Evolutionary conservation across 1,140 invertebrate species (phyloP), one percentile per base, ranked within the genome.

Genomic region (Drosophila littoralis): DNA sequence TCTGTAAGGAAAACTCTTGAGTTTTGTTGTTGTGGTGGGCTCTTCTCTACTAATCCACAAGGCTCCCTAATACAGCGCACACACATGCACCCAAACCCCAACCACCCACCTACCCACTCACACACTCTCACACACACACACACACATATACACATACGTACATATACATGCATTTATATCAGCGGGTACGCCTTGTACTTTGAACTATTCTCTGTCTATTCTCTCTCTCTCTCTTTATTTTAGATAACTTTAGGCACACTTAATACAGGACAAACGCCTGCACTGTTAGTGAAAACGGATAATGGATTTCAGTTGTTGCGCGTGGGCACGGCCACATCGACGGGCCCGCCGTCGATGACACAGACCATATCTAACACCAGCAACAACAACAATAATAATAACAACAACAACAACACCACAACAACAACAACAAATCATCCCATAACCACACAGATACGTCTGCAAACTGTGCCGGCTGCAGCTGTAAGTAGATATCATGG

Each of bases 271-370:
- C 96, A 96, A 93, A 97, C 95, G 92, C 86, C 91, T 77, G 96
- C 97, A 93, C 94, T 98, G 85, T 94, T 98, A 78, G 93, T 99
- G 88, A 98, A 98, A 94, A 98, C 97, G 91, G 98, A 99, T 94
- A 98, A 97, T 94, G 98, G 98, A 76, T 97, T 96, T 93, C 97
- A 98, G 93, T 94, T 98, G 82, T 93, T 99, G 75, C 95, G 97
- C 92, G 96, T 98, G 76, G 96, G 96, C 68, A 96, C 96, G 50
- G 94, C 95, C 70, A 94, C 95, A 75, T 93, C 93, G 40, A 93
- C 94, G 77, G 93, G 93, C 40, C 94, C 94, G 74, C 93, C 94
- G 88, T 84, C 92, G 52, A 77, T 89, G 67, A 92, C 90, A 91
- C 90, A 91, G 76, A 90, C 90, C 48, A 89, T 92, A 80, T 89